Conservation (phyloP, 2,888 invertebrate species). For the Anthoptus insignis region DNA sequence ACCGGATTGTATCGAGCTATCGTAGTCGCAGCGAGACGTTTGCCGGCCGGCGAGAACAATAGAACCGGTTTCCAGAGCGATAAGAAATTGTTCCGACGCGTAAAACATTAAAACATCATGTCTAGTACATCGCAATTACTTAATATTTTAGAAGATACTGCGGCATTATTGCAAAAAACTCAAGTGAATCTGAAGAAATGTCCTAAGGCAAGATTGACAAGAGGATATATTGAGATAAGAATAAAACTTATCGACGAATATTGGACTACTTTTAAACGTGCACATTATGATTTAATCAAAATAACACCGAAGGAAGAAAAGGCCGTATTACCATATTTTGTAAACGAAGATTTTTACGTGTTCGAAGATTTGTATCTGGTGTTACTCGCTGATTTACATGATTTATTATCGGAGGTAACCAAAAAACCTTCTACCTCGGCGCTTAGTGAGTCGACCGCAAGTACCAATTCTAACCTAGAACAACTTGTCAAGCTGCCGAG, state of each 20-base stretch:
- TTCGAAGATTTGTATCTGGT: constrained; percentile 41
- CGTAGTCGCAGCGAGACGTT: too few species aligned
- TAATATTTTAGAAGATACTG: constrained; percentile 2
- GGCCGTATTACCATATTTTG: constrained; percentile 41
- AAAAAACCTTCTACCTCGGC: neutral
- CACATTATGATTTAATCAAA: neutral
- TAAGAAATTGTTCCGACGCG: neutral
- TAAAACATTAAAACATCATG: neutral
- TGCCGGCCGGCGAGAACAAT: neutral
- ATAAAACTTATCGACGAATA: constrained; percentile 17
- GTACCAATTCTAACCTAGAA: neutral
- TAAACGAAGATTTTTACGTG: constrained; percentile 44
- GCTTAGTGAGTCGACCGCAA: neutral
- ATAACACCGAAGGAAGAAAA: constrained; percentile 2
- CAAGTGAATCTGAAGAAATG: constrained; percentile 9
- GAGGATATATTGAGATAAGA: constrained; percentile 12
- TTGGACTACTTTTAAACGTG: constrained; percentile 1
- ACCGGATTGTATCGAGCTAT: too few species aligned
- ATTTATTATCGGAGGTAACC: neutral
- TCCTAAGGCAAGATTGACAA: constrained; percentile 5
- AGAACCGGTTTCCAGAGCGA: neutral
- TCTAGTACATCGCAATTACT: neutral
- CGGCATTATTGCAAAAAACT: neutral
- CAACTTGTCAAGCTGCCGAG: constrained; percentile 33
- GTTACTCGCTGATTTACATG: neutral